A percentile compares a stretch with the other conserved stretches of the same genome.
phyloP scores from a whole-genome alignment of 2,888 invertebrate genomes.

The Epinotia ramella region DNA sequence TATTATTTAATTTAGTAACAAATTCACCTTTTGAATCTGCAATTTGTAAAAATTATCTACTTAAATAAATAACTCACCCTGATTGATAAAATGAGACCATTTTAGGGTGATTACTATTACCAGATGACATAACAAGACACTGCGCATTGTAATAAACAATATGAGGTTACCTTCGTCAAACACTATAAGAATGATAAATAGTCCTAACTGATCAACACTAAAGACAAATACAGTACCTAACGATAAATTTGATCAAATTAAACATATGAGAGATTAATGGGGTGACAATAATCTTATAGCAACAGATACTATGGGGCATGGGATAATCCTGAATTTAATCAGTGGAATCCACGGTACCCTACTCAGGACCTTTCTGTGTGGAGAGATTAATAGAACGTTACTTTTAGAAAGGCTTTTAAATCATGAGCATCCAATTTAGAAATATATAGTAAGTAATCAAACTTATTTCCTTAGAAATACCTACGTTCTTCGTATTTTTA shows the following conservation, averaged over 20 bases:
- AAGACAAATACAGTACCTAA: constrained; percentile 4
- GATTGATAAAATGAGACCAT: not conserved
- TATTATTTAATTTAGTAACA: too few relatives aligned
- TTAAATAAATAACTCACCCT: not conserved
- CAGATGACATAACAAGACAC: too few relatives aligned
- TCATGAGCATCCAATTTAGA: not conserved
- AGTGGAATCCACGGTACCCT: constrained; percentile 67
- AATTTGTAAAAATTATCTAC: too few relatives aligned
- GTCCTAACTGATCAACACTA: constrained; percentile 7
- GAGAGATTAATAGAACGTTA: constrained; percentile 12
- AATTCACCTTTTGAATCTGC: not conserved
- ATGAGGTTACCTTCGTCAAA: not conserved
- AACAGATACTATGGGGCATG: constrained; percentile 64
- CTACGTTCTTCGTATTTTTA: too few relatives aligned
- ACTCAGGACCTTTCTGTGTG: constrained; percentile 45
- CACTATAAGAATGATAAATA: not conserved
- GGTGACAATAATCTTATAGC: constrained; percentile 82
- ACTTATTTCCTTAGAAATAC: too few relatives aligned
- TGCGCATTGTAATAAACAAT: not conserved
- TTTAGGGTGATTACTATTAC: too few relatives aligned
- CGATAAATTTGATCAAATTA: constrained; percentile 69
- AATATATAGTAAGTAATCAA: not conserved
- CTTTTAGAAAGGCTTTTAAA: constrained; percentile 6
- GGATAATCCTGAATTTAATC: constrained; percentile 82
- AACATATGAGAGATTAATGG: constrained; percentile 77